Percentiles rank a stretch among this genome's conserved stretches.
These are phyloP conservation scores for Anguilla anguilla DNA, from an alignment of 2,797 vertebrate species.

Conservation along the genomic window DNA sequence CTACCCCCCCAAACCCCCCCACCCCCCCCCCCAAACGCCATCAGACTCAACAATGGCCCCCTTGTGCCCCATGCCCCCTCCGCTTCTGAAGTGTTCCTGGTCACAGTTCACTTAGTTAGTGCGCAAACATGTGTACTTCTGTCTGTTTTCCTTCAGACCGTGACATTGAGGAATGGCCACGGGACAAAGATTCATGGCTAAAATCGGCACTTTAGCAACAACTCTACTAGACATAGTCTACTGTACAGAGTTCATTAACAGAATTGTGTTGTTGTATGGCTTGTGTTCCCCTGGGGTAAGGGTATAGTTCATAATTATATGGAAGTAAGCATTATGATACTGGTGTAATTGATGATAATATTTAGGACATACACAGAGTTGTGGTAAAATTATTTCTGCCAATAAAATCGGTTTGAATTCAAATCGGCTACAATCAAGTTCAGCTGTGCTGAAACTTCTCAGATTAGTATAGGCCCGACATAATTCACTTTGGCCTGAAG, in stretches of 20 bases:
- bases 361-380: neutral
- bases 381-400: neutral
- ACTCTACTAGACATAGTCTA: neutral
- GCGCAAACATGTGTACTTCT: conserved; percentile 74
- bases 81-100: conserved; percentile 67
- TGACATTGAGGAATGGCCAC: conserved; percentile 65
- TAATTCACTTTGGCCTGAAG: conserved; percentile 43
- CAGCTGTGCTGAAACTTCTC: neutral
- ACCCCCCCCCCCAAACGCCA: conserved; percentile 73
- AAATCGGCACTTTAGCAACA: neutral
- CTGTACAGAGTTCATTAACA: neutral
- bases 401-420: neutral
- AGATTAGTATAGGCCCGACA: neutral
- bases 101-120: conserved; percentile 74
- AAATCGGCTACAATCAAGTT: neutral
- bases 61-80: conserved; percentile 66
- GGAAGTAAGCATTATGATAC: neutral
- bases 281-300: neutral
- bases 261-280: neutral
- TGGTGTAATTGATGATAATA: neutral
- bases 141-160: conserved; percentile 73
- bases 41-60: conserved; percentile 85
- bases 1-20: conserved; percentile 49
- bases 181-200: conserved; percentile 52
- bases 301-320: neutral